Evolutionary conservation across 92 coral and sea anemone genomes (phyloP).

Genomic region (Phymanthus crucifer): DNA sequence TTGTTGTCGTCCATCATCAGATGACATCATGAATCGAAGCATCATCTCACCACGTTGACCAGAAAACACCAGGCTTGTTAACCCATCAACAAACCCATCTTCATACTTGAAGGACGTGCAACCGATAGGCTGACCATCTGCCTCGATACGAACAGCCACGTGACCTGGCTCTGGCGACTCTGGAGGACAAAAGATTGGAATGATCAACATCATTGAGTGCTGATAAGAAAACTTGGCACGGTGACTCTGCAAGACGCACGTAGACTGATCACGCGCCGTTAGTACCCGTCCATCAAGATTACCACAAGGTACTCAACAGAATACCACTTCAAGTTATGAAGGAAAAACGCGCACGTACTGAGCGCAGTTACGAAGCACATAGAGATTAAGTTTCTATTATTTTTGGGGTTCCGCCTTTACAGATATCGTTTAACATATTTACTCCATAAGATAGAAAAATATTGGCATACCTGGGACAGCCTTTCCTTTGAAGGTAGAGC

Average conservation of each 20-base stretch:
- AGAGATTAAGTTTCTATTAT: too few species aligned
- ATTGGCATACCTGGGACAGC: conserved; percentile 49
- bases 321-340: too few species aligned
- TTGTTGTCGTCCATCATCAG: background rate
- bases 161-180: conserved; percentile 23
- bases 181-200: background rate
- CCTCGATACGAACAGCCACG: conserved; percentile 23
- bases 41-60: background rate
- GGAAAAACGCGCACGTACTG: too few species aligned
- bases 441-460: too few species aligned
- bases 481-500: conserved; percentile 30
- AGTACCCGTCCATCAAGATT: too few species aligned
- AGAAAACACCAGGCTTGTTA: conserved; percentile 1
- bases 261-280: background rate
- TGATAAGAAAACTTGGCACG: background rate
- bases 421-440: background rate
- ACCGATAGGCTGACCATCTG: conserved; percentile 25
- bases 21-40: conserved; percentile 3
- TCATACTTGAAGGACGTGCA: conserved; percentile 3
- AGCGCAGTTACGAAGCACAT: too few species aligned
- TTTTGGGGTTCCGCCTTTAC: too few species aligned
- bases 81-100: conserved; percentile 7
- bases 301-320: too few species aligned
- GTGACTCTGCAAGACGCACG: background rate
- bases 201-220: background rate